Percentiles rank a stretch among this genome's conserved stretches.
phyloP scores from a whole-genome alignment of 2,113 vertebrate genomes.

The Gavia stellata region DNA sequence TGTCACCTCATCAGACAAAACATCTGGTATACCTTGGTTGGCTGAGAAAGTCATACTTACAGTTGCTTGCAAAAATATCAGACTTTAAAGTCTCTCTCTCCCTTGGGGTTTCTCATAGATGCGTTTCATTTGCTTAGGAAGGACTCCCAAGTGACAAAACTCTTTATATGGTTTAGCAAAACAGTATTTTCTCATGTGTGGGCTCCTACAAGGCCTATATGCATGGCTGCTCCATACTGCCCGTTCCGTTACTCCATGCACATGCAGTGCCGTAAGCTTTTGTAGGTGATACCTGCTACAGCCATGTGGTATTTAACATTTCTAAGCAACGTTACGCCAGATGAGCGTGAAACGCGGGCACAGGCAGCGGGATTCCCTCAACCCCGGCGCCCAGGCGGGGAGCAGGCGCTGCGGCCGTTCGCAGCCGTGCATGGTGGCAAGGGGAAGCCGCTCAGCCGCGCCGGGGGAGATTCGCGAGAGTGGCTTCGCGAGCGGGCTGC shows the following conservation, averaged over 20 bases:
- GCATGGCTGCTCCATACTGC: fast-evolving
- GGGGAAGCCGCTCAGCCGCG: too few species aligned
- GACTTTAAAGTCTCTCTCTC: neutral
- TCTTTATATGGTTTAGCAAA: fast-evolving
- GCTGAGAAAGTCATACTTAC: too few species aligned
- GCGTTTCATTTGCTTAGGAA: neutral
- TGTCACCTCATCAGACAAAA: too few species aligned
- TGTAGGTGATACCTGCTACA: fast-evolving
- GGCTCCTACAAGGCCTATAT: fast-evolving
- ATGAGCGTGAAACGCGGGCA: fast-evolving
- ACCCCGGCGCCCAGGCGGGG: too few species aligned
- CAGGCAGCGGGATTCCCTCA: neutral
- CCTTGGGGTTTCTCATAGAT: too few species aligned
- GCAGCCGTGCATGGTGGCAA: too few species aligned
- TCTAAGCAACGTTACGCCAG: fast-evolving
- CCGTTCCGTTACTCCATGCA: fast-evolving
- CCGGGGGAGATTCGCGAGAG: too few species aligned
- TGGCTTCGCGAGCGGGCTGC: neutral
- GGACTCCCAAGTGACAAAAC: neutral
- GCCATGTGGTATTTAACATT: fast-evolving
- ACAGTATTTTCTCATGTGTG: fast-evolving
- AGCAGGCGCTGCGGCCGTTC: too few species aligned
- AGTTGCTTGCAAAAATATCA: neutral
- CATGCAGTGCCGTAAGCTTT: fast-evolving
- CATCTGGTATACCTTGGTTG: fast-evolving